Conservation (phyloP, 1,140 invertebrate genomes). For the Chelonus insularis region DNA sequence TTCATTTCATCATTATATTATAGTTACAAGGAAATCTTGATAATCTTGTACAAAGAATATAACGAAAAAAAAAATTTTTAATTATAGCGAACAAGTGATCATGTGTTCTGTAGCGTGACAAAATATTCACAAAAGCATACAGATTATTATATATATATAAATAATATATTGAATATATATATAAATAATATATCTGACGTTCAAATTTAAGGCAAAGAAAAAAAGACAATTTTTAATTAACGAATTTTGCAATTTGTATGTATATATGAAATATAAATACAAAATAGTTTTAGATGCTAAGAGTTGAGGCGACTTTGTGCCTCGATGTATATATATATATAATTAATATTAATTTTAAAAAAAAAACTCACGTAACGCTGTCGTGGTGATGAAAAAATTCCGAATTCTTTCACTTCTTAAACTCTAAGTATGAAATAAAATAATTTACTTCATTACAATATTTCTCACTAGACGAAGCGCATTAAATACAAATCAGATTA, state of each 20-base stretch:
- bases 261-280: conserved; percentile 45
- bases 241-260: conserved; percentile 55
- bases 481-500: not conserved
- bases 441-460: not conserved
- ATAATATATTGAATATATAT: conserved; percentile 31
- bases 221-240: conserved; percentile 55
- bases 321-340: conserved; percentile 33
- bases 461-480: not conserved
- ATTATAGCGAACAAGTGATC: conserved; percentile 36
- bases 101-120: conserved; percentile 38
- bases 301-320: conserved; percentile 39
- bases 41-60: conserved; percentile 22
- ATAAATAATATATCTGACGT: no score
- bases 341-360: conserved; percentile 20
- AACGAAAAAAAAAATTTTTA: conserved; percentile 27
- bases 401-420: conserved; percentile 23
- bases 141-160: conserved; percentile 27
- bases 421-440: not conserved
- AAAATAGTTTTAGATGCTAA: conserved; percentile 43
- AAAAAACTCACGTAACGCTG: conserved; percentile 17
- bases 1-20: no score
- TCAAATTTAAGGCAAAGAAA: conserved; percentile 19
- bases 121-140: conserved; percentile 25
- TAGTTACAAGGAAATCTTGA: conserved; percentile 16
- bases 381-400: conserved; percentile 16